Evolutionary conservation across 2,888 invertebrate genomes (phyloP), one percentile per base, ranked within the genome.

Genomic region (Synergus umbraculus): DNA sequence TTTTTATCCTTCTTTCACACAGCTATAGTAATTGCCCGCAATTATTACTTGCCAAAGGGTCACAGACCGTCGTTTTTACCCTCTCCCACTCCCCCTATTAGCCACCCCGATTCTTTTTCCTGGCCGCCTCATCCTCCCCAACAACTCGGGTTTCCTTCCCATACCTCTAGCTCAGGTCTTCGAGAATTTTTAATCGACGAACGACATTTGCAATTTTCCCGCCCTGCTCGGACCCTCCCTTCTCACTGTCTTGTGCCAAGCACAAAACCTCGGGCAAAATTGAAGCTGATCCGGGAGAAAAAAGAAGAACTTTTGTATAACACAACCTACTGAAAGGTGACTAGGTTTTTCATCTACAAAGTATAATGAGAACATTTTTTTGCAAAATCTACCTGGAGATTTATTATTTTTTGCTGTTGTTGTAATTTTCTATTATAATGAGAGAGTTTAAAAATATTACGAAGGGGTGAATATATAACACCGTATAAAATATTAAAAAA

Each of bases 11-110:
- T 86, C 87, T 85, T 87, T 85, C 85, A 85, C 84, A 85, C 85
- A 85, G 85, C 86, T 87, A 87, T 85, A 83, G 88, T 90, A 91
- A 91, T 90, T 90, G 88, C 87, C 85, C 86, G 85, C 87, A 86
- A 90, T 90, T 89, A 89, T 88, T 88, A 87, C 88, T 88, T 83
- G 86, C 86, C 86, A 86, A 87, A 87, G 86, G 87, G 87, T 89
- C 88, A 88, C 86, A 86, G 87, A 87, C 85, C 73, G 73, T 73
- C 49, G 49, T 54, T 73, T 79, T 80, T 66, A 81, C 81, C 83
- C 80, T 69, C 76, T 63, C 81, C 78, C 78, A 54, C n/a, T 46
- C 43, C 37, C 41, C 22, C n/a, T 46, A 58, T 63, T 49, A 41
- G 44, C 44, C 43, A 13, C 64, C 43, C 43, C 46, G 73, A 73